phyloP scores from a whole-genome alignment of 2,888 invertebrate genomes.

The Drosophila demipolita region DNA sequence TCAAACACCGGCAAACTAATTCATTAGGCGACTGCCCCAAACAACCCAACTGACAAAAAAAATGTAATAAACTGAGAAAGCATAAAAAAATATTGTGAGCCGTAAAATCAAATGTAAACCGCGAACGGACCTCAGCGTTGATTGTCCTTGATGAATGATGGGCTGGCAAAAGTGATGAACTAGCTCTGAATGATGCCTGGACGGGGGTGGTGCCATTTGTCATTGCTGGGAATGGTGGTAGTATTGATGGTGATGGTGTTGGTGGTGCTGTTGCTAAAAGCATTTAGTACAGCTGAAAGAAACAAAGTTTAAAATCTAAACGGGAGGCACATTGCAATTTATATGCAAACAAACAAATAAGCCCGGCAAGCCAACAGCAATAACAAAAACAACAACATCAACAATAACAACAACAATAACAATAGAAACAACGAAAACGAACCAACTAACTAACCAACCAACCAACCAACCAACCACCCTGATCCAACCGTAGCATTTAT shows the following conservation, averaged over 20 bases:
- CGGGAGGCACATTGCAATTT: slow-evolving; percentile 73
- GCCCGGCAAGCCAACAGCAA: slow-evolving; percentile 51
- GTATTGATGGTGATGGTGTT: slow-evolving; percentile 19
- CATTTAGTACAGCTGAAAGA: slow-evolving; percentile 65
- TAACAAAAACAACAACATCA: slow-evolving; percentile 5
- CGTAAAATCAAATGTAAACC: slow-evolving; percentile 58
- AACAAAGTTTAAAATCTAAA: slow-evolving; percentile 60
- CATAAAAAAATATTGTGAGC: slow-evolving; percentile 25
- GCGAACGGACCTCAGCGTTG: slow-evolving; percentile 59
- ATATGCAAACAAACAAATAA: slow-evolving; percentile 79
- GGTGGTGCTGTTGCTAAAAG: slow-evolving; percentile 42
- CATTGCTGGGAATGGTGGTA: not conserved
- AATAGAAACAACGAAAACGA: slow-evolving; percentile 12
- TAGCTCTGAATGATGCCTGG: slow-evolving; percentile 24
- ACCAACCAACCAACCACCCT: slow-evolving; percentile 31
- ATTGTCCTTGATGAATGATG: slow-evolving; percentile 71
- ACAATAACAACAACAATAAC: not conserved
- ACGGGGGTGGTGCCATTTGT: slow-evolving; percentile 3
- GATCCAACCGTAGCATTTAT: not conserved
- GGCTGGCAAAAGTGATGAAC: slow-evolving; percentile 31
- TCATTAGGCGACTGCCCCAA: slow-evolving; percentile 36
- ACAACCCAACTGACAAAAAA: slow-evolving; percentile 1
- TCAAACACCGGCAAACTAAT: slow-evolving; percentile 36
- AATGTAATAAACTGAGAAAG: slow-evolving; percentile 9
- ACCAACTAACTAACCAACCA: slow-evolving; percentile 1